Evolutionary conservation across 2,888 invertebrate genomes (phyloP).

Genomic region (Cosmopolites sordidus): DNA sequence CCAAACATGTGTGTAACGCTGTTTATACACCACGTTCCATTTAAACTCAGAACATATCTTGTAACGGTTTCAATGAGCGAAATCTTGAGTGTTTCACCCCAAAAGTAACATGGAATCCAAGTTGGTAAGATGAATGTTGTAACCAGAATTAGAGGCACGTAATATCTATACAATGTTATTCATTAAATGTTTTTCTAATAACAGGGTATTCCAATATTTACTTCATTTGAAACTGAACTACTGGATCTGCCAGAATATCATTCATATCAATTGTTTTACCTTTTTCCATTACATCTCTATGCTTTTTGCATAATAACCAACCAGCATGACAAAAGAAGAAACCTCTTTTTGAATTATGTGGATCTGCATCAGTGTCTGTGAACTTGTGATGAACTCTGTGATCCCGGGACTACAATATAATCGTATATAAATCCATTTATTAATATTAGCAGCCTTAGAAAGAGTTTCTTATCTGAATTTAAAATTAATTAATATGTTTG

Average conservation of each 20-base stretch:
- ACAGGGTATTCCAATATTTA: slow-evolving; percentile 43
- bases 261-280: slow-evolving; percentile 81
- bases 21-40: slow-evolving; percentile 91
- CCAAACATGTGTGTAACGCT: slow-evolving; percentile 93
- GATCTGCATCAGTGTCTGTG: slow-evolving; percentile 84
- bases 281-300: slow-evolving; percentile 80
- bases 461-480: no score
- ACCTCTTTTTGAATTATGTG: slow-evolving; percentile 77
- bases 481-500: no score
- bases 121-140: slow-evolving; percentile 79
- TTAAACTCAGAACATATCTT: slow-evolving; percentile 72
- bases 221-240: slow-evolving; percentile 84
- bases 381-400: slow-evolving; percentile 87
- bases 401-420: no score
- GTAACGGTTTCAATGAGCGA: slow-evolving; percentile 70
- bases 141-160: slow-evolving; percentile 69
- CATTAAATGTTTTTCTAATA: slow-evolving; percentile 48
- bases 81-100: slow-evolving; percentile 63
- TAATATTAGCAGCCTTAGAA: no score
- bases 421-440: no score
- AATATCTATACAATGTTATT: slow-evolving; percentile 59
- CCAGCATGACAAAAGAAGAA: slow-evolving; percentile 96
- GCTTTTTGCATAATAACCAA: slow-evolving; percentile 85
- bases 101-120: slow-evolving; percentile 62
- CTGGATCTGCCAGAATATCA: slow-evolving; percentile 79